phyloP scores from a whole-genome alignment of 2,797 vertebrate species.

The Neosilurus hyrtlii region DNA sequence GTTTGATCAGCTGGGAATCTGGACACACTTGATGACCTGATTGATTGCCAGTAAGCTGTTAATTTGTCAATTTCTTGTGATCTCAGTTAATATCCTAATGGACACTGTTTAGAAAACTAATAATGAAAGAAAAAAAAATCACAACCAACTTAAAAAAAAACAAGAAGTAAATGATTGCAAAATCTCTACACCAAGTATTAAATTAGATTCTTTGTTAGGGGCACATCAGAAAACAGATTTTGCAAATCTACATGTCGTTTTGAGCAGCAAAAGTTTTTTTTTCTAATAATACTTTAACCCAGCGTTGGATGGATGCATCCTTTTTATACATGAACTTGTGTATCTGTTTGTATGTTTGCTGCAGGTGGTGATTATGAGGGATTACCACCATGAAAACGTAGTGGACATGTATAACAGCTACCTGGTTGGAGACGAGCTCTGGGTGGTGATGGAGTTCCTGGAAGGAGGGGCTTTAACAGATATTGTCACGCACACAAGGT shows the following conservation, averaged over 20 bases:
- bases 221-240: not conserved
- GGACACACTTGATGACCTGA: not conserved
- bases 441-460: conserved; percentile 90
- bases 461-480: conserved; percentile 88
- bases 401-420: conserved; percentile 92
- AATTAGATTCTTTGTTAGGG: not conserved
- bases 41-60: not conserved
- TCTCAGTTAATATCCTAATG: not conserved
- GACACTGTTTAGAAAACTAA: not conserved
- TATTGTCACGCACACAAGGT: conserved; percentile 87
- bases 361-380: conserved; percentile 89
- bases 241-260: not conserved
- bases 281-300: too few species aligned
- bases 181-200: not conserved
- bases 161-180: not conserved
- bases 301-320: too few species aligned
- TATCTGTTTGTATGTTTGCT: not conserved
- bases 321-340: not conserved
- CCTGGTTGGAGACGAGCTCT: conserved; percentile 82
- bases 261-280: too few species aligned
- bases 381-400: conserved; percentile 89
- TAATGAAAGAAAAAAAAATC: not conserved
- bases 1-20: not conserved
- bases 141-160: not conserved
- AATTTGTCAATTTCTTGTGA: not conserved